phyloP scores from a whole-genome alignment of 2,888 invertebrate species.

The Blastobasis adustella region DNA sequence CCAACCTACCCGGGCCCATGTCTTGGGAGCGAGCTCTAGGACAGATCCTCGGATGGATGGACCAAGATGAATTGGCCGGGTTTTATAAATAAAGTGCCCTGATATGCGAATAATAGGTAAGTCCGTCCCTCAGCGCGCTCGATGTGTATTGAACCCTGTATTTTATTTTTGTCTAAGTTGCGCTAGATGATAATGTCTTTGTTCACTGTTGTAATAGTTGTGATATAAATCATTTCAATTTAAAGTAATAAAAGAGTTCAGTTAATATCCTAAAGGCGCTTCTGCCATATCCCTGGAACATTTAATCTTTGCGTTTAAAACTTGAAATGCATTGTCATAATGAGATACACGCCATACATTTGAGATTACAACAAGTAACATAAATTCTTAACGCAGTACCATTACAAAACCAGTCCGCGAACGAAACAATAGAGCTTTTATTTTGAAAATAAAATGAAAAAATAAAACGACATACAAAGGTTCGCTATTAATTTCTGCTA shows the following conservation, averaged over 20 bases:
- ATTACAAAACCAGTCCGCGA: conserved; percentile 15
- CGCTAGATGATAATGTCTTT: conserved; percentile 1
- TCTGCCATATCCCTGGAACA: too few relatives aligned
- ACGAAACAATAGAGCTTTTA: conserved; percentile 23
- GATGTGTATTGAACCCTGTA: conserved; percentile 32
- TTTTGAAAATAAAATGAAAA: conserved; percentile 18
- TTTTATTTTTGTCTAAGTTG: conserved; percentile 35
- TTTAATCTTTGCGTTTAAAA: too few relatives aligned
- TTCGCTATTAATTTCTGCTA: conserved; percentile 49
- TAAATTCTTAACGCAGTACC: conserved; percentile 7
- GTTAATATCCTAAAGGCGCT: too few relatives aligned
- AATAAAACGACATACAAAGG: conserved; percentile 20
- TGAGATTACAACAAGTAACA: conserved; percentile 1
- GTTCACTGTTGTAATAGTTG: neutral
- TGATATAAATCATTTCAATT: neutral
- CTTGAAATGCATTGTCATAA: too few relatives aligned
- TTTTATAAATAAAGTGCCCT: conserved; percentile 67
- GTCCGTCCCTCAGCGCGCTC: conserved; percentile 43
- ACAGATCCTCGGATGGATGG: conserved; percentile 37
- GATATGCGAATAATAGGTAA: conserved; percentile 70
- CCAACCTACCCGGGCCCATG: conserved; percentile 41
- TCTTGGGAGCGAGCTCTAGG: conserved; percentile 24
- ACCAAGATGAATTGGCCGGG: conserved; percentile 44
- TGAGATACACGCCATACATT: too few relatives aligned
- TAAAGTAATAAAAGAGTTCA: too few relatives aligned